phyloP scores from a whole-genome alignment of 2,113 vertebrate genomes.

The Stomatorhinus ivindoensis region DNA sequence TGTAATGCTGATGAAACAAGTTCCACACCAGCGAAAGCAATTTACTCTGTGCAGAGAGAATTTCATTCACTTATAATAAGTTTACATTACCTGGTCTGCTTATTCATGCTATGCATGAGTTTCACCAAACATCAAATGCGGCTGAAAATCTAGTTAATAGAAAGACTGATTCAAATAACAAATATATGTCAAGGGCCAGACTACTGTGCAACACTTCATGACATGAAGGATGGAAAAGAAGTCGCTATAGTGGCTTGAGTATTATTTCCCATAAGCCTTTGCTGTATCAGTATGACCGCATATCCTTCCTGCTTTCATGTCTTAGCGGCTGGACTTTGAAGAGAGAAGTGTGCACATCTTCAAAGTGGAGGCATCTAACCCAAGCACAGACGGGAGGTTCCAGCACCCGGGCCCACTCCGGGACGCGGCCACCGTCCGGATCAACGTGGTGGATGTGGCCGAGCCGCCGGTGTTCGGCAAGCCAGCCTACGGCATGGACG shows the following conservation, averaged over 20 bases:
- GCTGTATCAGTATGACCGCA: not conserved
- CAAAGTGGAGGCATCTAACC: constrained; percentile 79
- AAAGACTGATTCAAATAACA: not conserved
- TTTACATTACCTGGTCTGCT: not conserved
- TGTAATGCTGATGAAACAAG: not conserved
- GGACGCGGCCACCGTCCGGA: constrained; percentile 80
- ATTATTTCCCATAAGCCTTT: not conserved
- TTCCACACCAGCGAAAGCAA: not conserved
- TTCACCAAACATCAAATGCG: not conserved
- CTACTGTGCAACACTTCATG: not conserved
- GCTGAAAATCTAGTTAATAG: not conserved
- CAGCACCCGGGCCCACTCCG: constrained; percentile 78
- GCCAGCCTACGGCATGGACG: constrained; percentile 72
- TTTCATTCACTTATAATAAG: not conserved
- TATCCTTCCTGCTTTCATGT: not conserved
- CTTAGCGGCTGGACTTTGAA: constrained; percentile 82
- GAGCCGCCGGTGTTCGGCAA: constrained; percentile 84
- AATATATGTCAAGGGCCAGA: not conserved
- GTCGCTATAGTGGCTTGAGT: too few species aligned
- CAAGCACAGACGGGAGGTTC: constrained; percentile 74
- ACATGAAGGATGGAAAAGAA: not conserved
- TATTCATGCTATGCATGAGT: not conserved
- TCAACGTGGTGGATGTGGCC: constrained; percentile 77
- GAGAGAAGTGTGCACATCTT: constrained; percentile 82
- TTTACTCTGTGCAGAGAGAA: not conserved